Base-by-base conservation (phyloP, 1,140 invertebrate genomes). In the Maconellicoccus hirsutus region DNA sequence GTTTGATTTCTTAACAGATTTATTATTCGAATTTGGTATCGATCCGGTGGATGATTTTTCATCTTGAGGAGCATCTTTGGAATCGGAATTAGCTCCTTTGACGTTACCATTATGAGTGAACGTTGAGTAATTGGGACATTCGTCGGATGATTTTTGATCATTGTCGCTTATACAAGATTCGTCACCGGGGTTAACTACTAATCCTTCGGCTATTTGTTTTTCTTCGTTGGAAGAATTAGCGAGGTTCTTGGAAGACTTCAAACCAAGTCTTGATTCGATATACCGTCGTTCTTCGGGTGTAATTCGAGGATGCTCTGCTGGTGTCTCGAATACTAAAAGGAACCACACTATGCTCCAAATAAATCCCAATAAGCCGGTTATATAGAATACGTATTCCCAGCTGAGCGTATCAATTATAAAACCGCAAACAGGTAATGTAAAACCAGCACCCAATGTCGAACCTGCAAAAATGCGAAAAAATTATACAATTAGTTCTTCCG, bases 301-400 rank as follows among this genome's bases (percentile, higher is more conserved):
- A 74, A 98, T 98, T 69, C 91, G 82, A 1, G 92, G 92, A 83
- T 98, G 94, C 71, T 88, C 81, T 0, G 85, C 85, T 0, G 95
- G 95, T 0, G 87, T 87, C 77, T 97, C 92, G 77, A 86, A 94
- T 6, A 94, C 86, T 19, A 96, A 80, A 0, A 89, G 78, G 78
- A 92, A 89, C 94, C 94, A 97, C 0, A 86, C 77, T 1, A 90
- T 75, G 26, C 90, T 90, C 93, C 94, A 96, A 39, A 91, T 73
- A 29, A 93, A 75, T 1, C 90, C 89, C 69, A 92, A 81, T 22
- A 80, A 81, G 74, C 91, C 91, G 29, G 90, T 92, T 70, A 90
- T 84, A 77, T 93, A 93, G 81, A 93, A 94, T 7, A 91, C 89
- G 8, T 87, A 90, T 71, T 89, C 86, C 91, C 91, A 93, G 2